Percentiles rank a stretch among this genome's conserved stretches.
Conservation (phyloP, 2,797 vertebrate genomes). For the Acridotheres tristis region DNA sequence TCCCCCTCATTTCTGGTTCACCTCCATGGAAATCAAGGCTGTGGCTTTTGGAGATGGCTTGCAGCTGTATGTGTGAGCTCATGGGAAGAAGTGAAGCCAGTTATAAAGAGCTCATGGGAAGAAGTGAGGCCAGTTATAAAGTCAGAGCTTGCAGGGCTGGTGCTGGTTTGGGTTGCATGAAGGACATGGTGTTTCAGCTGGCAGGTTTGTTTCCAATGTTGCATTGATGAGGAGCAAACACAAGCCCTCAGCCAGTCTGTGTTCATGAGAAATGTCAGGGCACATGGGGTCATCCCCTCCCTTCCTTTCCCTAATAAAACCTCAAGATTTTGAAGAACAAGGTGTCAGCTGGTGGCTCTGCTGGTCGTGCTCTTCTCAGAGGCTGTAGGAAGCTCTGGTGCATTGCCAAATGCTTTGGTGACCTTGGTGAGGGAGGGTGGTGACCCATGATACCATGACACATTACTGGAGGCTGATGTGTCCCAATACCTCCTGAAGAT, state of each 20-base stretch:
- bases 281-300: not conserved
- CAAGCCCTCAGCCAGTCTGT: not conserved
- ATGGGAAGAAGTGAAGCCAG: not conserved
- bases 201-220: not conserved
- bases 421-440: not conserved
- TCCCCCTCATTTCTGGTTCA: not conserved
- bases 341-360: not conserved
- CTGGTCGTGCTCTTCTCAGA: not conserved
- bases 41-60: not conserved
- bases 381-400: rapidly evolving
- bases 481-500: not conserved
- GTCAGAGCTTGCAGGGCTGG: not conserved
- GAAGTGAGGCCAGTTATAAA: not conserved
- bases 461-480: not conserved
- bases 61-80: not conserved
- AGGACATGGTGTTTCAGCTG: not conserved
- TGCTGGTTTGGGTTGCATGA: not conserved
- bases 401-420: not conserved
- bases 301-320: not conserved
- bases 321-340: not conserved
- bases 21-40: not conserved
- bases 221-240: not conserved
- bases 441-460: not conserved
- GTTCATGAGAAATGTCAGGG: not conserved
- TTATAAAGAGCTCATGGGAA: not conserved